Conservation (phyloP, 35 echinoderm and acorn worm genomes). For the Lytechinus variegatus region DNA sequence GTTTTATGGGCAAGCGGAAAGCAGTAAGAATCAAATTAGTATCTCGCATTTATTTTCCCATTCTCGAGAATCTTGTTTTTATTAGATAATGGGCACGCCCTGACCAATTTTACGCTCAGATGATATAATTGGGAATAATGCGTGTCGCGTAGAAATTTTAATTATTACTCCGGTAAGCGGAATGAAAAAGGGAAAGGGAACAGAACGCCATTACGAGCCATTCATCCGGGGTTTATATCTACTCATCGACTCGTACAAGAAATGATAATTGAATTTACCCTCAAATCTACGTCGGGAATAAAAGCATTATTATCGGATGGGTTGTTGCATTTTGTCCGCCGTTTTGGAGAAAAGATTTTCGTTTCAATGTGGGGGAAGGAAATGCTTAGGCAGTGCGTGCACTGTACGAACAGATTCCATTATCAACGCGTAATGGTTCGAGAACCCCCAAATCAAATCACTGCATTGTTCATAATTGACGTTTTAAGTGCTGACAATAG, state of each 20-base stretch:
- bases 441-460: conserved; percentile 16
- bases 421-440: neutral
- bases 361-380: neutral
- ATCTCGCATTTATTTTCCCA: neutral
- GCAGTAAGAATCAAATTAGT: neutral
- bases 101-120: neutral
- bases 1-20: neutral
- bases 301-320: neutral
- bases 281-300: neutral
- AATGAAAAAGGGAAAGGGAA: neutral
- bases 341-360: neutral
- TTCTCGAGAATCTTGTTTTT: conserved; percentile 6
- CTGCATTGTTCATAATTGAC: conserved; percentile 28
- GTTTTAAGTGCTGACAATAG: neutral
- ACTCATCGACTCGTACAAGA: neutral
- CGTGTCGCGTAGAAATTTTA: conserved; percentile 31
- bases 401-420: neutral
- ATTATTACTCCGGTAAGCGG: conserved; percentile 3
- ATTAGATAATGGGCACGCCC: conserved; percentile 29
- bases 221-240: conserved; percentile 36
- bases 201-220: conserved; percentile 13
- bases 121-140: conserved; percentile 26
- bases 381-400: neutral
- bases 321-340: neutral
- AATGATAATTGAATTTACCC: conserved; percentile 34